Percentiles rank a stretch among this genome's conserved stretches.
These are phyloP conservation scores for Ia io DNA, from an alignment of 2,113 vertebrate species.

Conservation along the genomic window DNA sequence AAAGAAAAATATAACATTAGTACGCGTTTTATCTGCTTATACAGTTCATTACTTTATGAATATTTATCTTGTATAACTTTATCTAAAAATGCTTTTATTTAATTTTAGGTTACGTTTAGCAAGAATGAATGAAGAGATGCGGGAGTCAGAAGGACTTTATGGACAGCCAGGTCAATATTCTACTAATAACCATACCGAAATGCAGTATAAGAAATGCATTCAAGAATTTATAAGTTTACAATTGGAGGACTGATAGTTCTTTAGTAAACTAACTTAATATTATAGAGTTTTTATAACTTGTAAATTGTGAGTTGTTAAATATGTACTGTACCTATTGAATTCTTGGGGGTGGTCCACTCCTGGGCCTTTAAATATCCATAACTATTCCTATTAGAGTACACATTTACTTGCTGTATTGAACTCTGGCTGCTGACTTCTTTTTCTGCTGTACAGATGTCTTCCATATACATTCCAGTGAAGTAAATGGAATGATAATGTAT, in stretches of 20 bases:
- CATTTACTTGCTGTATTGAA: conserved; percentile 56
- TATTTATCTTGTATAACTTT: background rate
- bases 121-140: conserved; percentile 99
- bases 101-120: conserved; percentile 92
- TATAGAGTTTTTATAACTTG: conserved; percentile 68
- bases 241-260: conserved; percentile 86
- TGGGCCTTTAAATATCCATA: conserved; percentile 53
- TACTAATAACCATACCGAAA: conserved; percentile 94
- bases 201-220: conserved; percentile 97
- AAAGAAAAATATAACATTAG: background rate
- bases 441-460: conserved; percentile 70
- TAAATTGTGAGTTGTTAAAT: conserved; percentile 63
- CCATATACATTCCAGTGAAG: conserved; percentile 61
- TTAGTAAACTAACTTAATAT: conserved; percentile 49
- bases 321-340: conserved; percentile 68
- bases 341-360: conserved; percentile 45
- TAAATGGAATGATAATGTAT: conserved; percentile 39
- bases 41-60: conserved; percentile 1
- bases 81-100: conserved; percentile 43
- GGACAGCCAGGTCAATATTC: conserved; percentile 99
- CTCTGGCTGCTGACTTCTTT: conserved; percentile 69
- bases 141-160: conserved; percentile 96
- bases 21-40: background rate
- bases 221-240: conserved; percentile 97
- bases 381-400: conserved; percentile 27